phyloP scores from a whole-genome alignment of 2,113 vertebrate species.

The Eudorcas thomsonii region DNA sequence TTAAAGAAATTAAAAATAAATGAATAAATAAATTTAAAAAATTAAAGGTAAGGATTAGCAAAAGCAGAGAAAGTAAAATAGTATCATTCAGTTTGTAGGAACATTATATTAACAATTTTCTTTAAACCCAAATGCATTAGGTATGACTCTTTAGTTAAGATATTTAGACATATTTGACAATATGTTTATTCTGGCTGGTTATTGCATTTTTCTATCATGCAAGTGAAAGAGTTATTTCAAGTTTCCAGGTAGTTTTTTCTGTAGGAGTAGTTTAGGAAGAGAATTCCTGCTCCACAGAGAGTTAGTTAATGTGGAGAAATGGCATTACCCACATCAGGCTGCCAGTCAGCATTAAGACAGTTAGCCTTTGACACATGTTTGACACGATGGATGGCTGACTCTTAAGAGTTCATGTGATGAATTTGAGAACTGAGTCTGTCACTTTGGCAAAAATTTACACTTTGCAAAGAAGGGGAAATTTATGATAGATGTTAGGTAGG shows the following conservation, averaged over 20 bases:
- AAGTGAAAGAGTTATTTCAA: not conserved
- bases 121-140: not conserved
- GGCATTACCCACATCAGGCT: not conserved
- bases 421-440: not conserved
- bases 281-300: constrained; percentile 10
- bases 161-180: not conserved
- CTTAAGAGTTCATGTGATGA: not conserved
- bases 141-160: not conserved
- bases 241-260: constrained; percentile 6
- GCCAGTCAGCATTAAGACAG: not conserved
- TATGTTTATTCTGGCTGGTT: not conserved
- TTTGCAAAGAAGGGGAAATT: not conserved
- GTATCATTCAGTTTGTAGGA: not conserved
- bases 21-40: not conserved
- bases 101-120: not conserved
- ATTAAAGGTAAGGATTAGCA: not conserved
- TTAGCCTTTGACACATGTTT: not conserved
- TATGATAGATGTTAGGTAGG: not conserved
- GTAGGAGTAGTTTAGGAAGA: not conserved
- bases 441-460: not conserved
- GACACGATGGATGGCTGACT: not conserved
- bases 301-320: not conserved
- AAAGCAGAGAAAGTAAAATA: constrained; percentile 11
- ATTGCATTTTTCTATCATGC: not conserved
- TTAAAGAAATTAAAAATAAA: not conserved